Conservation (phyloP, 2,797 vertebrate genomes). For the Florisuga fusca region DNA sequence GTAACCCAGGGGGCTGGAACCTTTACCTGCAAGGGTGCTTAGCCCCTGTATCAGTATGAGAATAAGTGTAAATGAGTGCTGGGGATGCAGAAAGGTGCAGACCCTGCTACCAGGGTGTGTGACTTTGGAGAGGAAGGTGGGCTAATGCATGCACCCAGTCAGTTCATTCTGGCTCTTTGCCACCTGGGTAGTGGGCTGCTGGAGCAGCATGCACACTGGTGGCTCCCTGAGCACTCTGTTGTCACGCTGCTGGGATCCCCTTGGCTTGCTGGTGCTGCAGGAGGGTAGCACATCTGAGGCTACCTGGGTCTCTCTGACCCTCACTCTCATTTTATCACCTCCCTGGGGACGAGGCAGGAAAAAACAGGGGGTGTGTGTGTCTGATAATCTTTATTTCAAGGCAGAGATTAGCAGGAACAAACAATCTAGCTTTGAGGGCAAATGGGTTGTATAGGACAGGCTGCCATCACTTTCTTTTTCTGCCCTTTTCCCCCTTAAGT, state of each 20-base stretch:
- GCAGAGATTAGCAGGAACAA: background rate
- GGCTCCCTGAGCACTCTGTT: background rate
- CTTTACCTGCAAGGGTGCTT: background rate
- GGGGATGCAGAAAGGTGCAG: background rate
- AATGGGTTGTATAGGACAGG: background rate
- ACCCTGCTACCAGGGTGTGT: background rate
- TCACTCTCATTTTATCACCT: background rate
- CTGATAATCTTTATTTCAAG: background rate
- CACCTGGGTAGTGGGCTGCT: background rate
- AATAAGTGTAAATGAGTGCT: background rate
- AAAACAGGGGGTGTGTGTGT: accelerated
- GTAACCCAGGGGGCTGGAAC: background rate
- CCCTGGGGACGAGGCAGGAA: background rate
- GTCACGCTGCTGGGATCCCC: background rate
- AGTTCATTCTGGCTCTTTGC: background rate
- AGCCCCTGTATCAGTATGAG: background rate
- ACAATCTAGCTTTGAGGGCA: background rate
- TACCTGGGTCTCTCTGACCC: background rate
- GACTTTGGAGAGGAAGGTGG: background rate
- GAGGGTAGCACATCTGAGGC: background rate
- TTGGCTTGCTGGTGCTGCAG: background rate
- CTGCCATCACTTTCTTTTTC: background rate
- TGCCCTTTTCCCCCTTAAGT: background rate
- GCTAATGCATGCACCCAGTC: accelerated
- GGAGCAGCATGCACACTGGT: background rate